Conservation (phyloP, 2,888 invertebrate species). For the Pseudococcus longispinus region DNA sequence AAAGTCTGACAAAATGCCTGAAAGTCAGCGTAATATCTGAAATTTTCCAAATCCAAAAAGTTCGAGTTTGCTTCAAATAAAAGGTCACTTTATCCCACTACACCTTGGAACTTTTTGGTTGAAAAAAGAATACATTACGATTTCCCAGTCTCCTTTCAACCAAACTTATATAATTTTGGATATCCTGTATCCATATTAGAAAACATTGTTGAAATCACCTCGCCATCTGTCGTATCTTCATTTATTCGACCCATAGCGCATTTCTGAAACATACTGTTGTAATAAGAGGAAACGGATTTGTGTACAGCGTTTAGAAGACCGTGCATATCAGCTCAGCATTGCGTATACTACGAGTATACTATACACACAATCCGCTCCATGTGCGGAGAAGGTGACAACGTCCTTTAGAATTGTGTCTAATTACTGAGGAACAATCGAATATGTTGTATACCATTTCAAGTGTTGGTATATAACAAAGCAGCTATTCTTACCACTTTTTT, state of each 20-base stretch:
- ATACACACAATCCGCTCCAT: not conserved
- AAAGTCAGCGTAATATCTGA: no score
- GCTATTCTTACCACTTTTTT: not conserved
- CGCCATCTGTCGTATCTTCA: not conserved
- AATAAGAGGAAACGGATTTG: not conserved
- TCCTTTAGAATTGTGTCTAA: slow-evolving; percentile 32
- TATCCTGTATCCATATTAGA: not conserved
- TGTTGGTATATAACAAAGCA: not conserved
- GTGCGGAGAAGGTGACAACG: slow-evolving; percentile 30
- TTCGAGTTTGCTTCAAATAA: no score
- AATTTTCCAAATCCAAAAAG: no score
- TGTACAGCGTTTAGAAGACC: not conserved
- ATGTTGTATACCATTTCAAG: not conserved
- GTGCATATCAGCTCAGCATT: not conserved
- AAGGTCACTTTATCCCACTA: no score
- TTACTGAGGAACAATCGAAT: slow-evolving; percentile 25
- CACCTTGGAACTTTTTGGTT: no score
- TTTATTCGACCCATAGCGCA: not conserved
- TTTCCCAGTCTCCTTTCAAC: not conserved
- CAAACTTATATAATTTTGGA: not conserved
- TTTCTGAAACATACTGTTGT: not conserved
- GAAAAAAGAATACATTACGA: no score
- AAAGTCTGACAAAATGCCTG: no score
- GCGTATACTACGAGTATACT: not conserved
- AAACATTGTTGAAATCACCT: not conserved